Evolutionary conservation across 2,797 vertebrate species (phyloP).

Genomic region (Numenius phaeopus): DNA sequence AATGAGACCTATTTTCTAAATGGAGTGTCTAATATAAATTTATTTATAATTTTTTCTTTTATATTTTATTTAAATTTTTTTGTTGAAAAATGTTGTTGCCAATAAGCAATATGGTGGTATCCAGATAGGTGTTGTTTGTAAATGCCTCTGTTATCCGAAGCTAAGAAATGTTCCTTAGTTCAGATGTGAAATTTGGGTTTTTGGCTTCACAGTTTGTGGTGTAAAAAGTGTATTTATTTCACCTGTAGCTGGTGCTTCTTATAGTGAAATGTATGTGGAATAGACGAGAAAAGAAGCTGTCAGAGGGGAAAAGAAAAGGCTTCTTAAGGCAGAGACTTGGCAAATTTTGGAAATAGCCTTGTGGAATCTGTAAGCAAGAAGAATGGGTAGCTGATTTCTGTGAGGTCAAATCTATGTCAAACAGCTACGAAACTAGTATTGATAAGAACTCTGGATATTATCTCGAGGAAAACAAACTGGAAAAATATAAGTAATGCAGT

Average conservation of each 20-base stretch:
- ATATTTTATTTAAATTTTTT: background rate
- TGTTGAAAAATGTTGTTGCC: background rate
- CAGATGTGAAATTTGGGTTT: background rate
- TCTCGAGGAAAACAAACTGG: background rate
- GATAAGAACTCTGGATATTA: background rate
- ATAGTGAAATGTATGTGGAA: background rate
- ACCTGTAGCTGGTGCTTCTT: background rate
- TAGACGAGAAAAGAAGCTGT: background rate
- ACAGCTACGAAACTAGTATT: background rate
- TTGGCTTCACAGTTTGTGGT: background rate
- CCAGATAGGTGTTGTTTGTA: background rate
- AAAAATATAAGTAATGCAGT: background rate
- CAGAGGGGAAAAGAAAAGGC: too few relatives aligned
- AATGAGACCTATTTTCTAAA: slow-evolving; percentile 65
- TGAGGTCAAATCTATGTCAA: background rate
- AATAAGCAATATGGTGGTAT: background rate
- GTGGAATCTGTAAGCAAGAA: background rate
- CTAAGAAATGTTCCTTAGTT: background rate
- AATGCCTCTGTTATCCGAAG: background rate
- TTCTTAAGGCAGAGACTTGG: background rate
- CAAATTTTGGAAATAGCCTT: background rate
- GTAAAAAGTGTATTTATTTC: background rate
- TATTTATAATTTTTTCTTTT: slow-evolving; percentile 40
- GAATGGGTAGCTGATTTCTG: background rate
- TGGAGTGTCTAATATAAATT: slow-evolving; percentile 62